Percentiles rank a stretch among this genome's conserved stretches.
Conservation (phyloP, 2,888 invertebrate genomes). For the Busseola fusca region DNA sequence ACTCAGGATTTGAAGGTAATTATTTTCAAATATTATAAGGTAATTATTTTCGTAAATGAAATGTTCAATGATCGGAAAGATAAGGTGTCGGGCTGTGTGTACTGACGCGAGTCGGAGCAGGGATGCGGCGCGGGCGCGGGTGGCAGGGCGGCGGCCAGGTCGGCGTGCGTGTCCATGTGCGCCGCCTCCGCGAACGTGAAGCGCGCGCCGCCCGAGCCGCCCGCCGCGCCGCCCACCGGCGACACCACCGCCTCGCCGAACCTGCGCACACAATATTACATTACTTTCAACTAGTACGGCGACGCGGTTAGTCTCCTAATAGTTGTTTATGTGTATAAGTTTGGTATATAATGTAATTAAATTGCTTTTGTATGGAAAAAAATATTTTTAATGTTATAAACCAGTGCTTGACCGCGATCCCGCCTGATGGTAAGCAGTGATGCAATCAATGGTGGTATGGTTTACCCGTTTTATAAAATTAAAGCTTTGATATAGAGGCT, state of each 20-base stretch:
- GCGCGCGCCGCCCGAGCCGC: constrained; percentile 89
- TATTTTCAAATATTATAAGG: too few relatives aligned
- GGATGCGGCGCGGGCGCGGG: constrained; percentile 75
- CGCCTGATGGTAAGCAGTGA: too few relatives aligned
- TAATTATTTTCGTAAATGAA: neutral
- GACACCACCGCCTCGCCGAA: constrained; percentile 98
- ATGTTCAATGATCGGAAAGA: neutral
- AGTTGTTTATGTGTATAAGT: too few relatives aligned
- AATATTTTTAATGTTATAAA: too few relatives aligned
- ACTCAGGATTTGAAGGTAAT: neutral
- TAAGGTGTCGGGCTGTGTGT: neutral
- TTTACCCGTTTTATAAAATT: too few relatives aligned
- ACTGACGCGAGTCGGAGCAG: constrained; percentile 65
- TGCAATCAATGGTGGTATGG: too few relatives aligned
- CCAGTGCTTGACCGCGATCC: too few relatives aligned
- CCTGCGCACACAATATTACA: constrained; percentile 64
- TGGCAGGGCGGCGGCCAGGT: constrained; percentile 89
- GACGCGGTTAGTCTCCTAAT: too few relatives aligned
- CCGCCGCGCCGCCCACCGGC: constrained; percentile 92
- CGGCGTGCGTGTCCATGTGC: constrained; percentile 93
- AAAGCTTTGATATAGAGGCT: too few relatives aligned
- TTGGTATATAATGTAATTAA: too few relatives aligned
- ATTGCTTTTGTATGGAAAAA: too few relatives aligned
- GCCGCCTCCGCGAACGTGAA: constrained; percentile 90
- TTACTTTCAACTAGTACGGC: too few relatives aligned